Evolutionary conservation across 2,888 invertebrate species (phyloP), one percentile per base, ranked within the genome.

Genomic region (Brachyopa scutellaris): DNA sequence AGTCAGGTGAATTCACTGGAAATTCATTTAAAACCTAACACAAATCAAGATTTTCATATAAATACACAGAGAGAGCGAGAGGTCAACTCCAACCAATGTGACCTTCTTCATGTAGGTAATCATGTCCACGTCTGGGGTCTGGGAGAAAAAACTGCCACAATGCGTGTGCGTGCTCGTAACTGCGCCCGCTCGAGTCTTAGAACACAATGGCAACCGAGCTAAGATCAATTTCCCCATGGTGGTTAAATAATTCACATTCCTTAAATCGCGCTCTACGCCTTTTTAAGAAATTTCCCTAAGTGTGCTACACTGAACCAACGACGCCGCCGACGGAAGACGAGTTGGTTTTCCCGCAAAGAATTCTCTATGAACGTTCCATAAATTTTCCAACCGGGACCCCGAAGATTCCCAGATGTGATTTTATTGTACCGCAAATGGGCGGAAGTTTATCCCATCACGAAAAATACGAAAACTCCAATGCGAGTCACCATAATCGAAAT

Each of bases 351-450:
- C 51, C 55, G 76, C 38, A 61, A 73, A 72, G 77, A 77, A 83
- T 77, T 83, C 83, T 17, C 26, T 59, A 67, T 67, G 83, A 67
- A 83, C 83, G 83, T 83, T 67, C 83, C 66, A 77, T 83, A 66
- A 83, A 83, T 83, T 83, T 73, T 17, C 77, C 72, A 72, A 66
- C 62, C 77, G 77, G 72, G 77, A 79, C 67, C 74, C 49, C 69
- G 38, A 84, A 84, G 84, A 85, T 85, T 80, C 80, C 73, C 84
- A 78, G 77, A 70, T 74, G 80, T 84, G 84, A 85, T 85, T 85
- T 79, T 83, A 77, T 83, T 83, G 78, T 82, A 84, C 80, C 84
- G 84, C 84, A 84, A 84, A 77, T 73, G 84, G 84, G 84, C 83
- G 84, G 77, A 84, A 84, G 80, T 83, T 66, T 76, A 33, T 72